A percentile compares a stretch with the other conserved stretches of the same genome.
Conservation (phyloP, 2,888 invertebrate genomes). For the Nymphalis c-album region DNA sequence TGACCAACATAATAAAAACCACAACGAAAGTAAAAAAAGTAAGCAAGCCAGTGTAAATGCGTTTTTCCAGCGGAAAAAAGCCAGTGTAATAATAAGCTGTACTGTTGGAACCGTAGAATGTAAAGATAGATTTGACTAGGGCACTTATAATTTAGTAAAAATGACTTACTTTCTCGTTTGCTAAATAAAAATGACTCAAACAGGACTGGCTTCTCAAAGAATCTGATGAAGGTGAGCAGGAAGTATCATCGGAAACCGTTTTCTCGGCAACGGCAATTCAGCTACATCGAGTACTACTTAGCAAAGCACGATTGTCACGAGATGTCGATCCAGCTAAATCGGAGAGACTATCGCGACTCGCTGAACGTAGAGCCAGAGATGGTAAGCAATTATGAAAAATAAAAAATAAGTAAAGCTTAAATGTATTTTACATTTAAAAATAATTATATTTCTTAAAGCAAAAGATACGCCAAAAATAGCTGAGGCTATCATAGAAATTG, state of each 20-base stretch:
- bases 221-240: conserved; percentile 56
- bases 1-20: not conserved
- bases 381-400: conserved; percentile 50
- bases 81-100: no score
- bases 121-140: no score
- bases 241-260: conserved; percentile 56
- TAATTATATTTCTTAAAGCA: conserved; percentile 54
- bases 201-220: conserved; percentile 58
- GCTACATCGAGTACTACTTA: conserved; percentile 66
- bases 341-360: conserved; percentile 70
- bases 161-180: no score
- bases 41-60: no score
- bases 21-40: no score
- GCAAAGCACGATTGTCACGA: conserved; percentile 60
- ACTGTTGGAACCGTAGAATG: no score
- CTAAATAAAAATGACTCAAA: not conserved
- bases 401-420: no score
- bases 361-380: conserved; percentile 78
- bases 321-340: conserved; percentile 65
- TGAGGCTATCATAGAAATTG: conserved; percentile 78
- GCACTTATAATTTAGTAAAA: no score
- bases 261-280: conserved; percentile 71
- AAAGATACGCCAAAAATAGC: conserved; percentile 68
- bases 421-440: not conserved
- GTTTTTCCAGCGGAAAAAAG: no score